Evolutionary conservation across 2,797 vertebrate species (phyloP), one percentile per base, ranked within the genome.

Genomic region (Fistularia commersonii): DNA sequence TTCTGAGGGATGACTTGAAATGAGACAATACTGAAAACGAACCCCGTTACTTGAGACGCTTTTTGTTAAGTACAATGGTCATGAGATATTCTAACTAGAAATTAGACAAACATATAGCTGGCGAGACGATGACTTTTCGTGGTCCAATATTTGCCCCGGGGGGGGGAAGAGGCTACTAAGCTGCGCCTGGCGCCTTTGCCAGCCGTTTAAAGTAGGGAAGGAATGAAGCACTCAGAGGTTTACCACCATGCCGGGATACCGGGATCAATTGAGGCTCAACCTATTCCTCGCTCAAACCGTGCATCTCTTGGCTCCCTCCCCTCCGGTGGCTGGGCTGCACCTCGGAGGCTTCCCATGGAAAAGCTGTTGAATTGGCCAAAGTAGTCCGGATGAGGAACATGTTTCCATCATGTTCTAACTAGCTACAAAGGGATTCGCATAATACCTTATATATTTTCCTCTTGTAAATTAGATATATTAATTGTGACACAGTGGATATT

Each of bases 141-240:
- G 15, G 41, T 66, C 55, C 46, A 61, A 23, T 45, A 41, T 64
- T 23, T 4, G 23, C 2, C 23, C 11, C 55, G 48, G 51, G 45
- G 48, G 40, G 37, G 43, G 51, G 55, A 54, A 48, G 31, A 51
- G 54, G 68, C 50, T 69, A 68, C 50, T 23, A 42, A 54, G 45
- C 54, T 40, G 49, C 62, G 56, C 58, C 70, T 65, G 57, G 74
- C 64, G 61, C 77, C 62, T 72, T 61, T 69, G 71, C 78, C 72
- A 80, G 63, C 69, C 66, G 83, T 88, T 88, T 86, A 89, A 64
- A 79, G 80, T 72, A 84, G 85, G 85, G 23, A 87, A 88, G 80
- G 82, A 86, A 71, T 79, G 82, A 87, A 84, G 79, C 82, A 84
- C 70, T 67, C 53, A 48, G 69, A 80, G 84, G 80, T 81, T 86